A percentile compares a stretch with the other conserved stretches of the same genome.
These are phyloP conservation scores for Chymomyza caudatula DNA, from an alignment of 2,888 invertebrate genomes.

Conservation along the genomic window DNA sequence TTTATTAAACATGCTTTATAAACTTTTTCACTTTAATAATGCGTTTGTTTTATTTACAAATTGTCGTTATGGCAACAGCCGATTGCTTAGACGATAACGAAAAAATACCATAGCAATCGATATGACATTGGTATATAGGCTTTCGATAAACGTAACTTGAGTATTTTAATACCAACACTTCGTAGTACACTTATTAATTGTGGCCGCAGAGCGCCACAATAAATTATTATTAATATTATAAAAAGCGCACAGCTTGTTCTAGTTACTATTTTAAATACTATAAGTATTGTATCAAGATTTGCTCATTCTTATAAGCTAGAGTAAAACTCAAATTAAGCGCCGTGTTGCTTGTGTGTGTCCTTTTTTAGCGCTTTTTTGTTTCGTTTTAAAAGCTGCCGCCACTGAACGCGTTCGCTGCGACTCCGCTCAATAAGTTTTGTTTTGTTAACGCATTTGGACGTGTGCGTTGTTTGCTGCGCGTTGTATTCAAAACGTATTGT, in stretches of 20 bases:
- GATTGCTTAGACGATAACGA: neutral
- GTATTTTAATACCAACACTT: neutral
- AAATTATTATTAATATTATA: too few species aligned
- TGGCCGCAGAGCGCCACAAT: too few species aligned
- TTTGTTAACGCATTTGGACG: neutral
- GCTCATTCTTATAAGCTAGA: too few species aligned
- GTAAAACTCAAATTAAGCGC: too few species aligned
- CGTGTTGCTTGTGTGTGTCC: too few species aligned
- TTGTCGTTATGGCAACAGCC: slow-evolving; percentile 46
- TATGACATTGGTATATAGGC: too few species aligned
- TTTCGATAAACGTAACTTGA: too few species aligned
- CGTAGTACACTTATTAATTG: neutral
- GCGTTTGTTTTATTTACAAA: slow-evolving; percentile 12
- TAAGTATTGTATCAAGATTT: too few species aligned
- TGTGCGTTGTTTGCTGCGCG: neutral
- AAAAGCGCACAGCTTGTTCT: too few species aligned
- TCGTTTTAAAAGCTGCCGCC: neutral
- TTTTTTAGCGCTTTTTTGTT: neutral
- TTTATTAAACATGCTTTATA: slow-evolving; percentile 38
- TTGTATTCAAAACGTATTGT: too few species aligned
- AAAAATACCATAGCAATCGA: neutral
- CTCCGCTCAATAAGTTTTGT: neutral
- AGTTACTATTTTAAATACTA: too few species aligned
- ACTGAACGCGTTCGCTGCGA: neutral
- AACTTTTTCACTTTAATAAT: slow-evolving; percentile 4